phyloP scores from a whole-genome alignment of 2,113 vertebrate species.

The Parus major region DNA sequence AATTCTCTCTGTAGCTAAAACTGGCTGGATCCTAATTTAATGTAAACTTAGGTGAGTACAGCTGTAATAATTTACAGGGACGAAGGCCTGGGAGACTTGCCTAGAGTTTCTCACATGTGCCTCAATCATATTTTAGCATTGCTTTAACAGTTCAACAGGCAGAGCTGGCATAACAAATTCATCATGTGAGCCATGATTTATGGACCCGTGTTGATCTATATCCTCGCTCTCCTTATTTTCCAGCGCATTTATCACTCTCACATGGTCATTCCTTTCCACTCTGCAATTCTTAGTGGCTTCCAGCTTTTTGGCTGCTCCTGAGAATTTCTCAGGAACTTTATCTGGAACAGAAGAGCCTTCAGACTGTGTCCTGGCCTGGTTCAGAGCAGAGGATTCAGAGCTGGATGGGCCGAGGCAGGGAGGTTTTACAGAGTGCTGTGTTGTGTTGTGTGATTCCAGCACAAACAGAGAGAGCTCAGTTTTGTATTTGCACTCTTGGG shows the following conservation, averaged over 20 bases:
- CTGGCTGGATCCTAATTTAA: neutral
- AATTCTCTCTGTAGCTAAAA: neutral
- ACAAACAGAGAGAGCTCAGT: neutral
- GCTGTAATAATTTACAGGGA: neutral
- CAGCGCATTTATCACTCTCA: slow-evolving; percentile 8
- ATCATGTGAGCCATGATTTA: slow-evolving; percentile 32
- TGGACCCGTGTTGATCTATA: neutral
- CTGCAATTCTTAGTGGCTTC: neutral
- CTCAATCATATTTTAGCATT: slow-evolving; percentile 12
- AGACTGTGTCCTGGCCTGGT: accelerated
- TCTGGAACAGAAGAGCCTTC: neutral
- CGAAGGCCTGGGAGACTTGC: neutral
- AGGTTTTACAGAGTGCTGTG: accelerated
- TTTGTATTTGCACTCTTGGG: neutral
- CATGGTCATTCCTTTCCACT: slow-evolving; percentile 18
- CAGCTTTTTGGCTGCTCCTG: neutral
- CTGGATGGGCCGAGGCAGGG: accelerated
- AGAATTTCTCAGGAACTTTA: neutral
- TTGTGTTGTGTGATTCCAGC: neutral
- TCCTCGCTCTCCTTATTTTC: neutral
- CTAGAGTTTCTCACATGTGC: neutral
- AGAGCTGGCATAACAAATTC: slow-evolving; percentile 24
- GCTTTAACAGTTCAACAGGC: slow-evolving; percentile 17
- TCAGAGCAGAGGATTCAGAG: neutral
- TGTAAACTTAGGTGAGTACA: neutral